Evolutionary conservation across 2,888 invertebrate genomes (phyloP), one percentile per base, ranked within the genome.

Genomic region (Drosophila kanekoi): DNA sequence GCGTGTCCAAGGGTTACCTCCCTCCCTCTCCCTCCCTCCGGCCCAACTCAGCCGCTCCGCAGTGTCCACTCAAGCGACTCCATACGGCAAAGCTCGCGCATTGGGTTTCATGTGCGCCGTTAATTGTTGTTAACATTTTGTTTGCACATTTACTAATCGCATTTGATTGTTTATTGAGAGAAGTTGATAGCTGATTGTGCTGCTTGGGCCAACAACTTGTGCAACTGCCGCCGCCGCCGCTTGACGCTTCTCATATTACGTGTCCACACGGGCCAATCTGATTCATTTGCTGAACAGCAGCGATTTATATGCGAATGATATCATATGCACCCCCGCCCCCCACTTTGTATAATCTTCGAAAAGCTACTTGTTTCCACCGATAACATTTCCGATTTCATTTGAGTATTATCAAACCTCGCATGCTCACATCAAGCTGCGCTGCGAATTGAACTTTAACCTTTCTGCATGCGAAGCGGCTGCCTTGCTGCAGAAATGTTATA

Each of bases 111-210:
- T 69, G 53, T 79, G 79, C 71, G 71, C 38, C 68, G 78, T 83
- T 80, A 77, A 83, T 83, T 87, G 83, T 76, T 81, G 70, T 72
- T 69, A 68, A 57, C 72, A 71, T 70, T 77, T 75, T 81, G 82
- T 72, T 87, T 86, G 74, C 77, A 86, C 83, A 79, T 80, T 77
- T 69, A 57, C 66, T 83, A 80, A 88, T 88, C 83, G 87, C 68
- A 44, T 83, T 69, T 67, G 83, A 82, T 88, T 83, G 74, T 80
- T 86, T 86, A 87, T 62, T 61, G 35, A 61, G 18, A 54, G 47
- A 63, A 56, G 45, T 45, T 45, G 56, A 66, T 60, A 57, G 57
- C 54, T 38, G 43, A 40, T 44, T 44, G 16, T 47, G 20, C 28
- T 8, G 28, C 28, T 67, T 28, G 14, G 47, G 40, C 23, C 38